Percentiles rank a stretch among this genome's conserved stretches.
Conservation (phyloP, 2,888 invertebrate species). For the Drosophila peninsularis region DNA sequence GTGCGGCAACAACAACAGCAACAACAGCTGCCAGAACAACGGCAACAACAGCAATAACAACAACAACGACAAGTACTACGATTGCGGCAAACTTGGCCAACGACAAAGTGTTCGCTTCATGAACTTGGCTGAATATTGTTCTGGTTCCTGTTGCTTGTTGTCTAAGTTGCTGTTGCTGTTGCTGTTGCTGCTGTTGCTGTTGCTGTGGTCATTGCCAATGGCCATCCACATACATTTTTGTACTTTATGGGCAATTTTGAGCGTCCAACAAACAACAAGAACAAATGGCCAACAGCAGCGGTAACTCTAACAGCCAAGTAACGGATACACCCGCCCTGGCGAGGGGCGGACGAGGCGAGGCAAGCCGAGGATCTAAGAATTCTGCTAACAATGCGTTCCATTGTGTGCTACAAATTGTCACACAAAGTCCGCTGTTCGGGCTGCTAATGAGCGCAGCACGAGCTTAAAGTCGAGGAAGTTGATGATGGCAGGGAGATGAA, state of each 20-base stretch:
- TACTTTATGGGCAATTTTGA: constrained; percentile 74
- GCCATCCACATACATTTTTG: constrained; percentile 68
- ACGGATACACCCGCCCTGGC: constrained; percentile 50
- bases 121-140: constrained; percentile 50
- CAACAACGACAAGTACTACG: not conserved
- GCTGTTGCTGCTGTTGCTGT: constrained; percentile 17
- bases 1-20: constrained; percentile 55
- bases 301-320: constrained; percentile 51
- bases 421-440: constrained; percentile 31
- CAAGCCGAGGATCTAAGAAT: constrained; percentile 6
- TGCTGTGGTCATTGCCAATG: constrained; percentile 54
- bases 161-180: constrained; percentile 18
- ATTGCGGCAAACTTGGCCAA: constrained; percentile 44
- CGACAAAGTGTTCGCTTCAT: constrained; percentile 56
- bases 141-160: constrained; percentile 26
- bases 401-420: constrained; percentile 72
- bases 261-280: constrained; percentile 48
- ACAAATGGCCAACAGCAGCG: constrained; percentile 57
- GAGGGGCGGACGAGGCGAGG: not conserved
- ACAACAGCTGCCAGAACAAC: constrained; percentile 13
- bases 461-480: constrained; percentile 1
- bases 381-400: constrained; percentile 60
- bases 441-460: constrained; percentile 45
- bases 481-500: not conserved
- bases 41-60: constrained; percentile 23